These are phyloP conservation scores for Sebastes glaucus DNA, from an alignment of 2,797 vertebrate species.

Conservation along the genomic window DNA sequence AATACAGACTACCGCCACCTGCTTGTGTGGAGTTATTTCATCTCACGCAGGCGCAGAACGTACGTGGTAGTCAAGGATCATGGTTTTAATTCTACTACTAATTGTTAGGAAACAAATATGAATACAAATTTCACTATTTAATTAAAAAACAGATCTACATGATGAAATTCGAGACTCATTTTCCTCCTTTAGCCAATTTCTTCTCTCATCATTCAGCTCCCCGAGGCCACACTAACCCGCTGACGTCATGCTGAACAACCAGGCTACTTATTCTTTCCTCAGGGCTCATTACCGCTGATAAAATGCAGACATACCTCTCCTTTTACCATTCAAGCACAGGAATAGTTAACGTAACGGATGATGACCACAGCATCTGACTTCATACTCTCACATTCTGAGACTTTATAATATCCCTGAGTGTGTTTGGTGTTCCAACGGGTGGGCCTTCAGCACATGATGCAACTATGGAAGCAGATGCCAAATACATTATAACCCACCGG, in stretches of 20 bases:
- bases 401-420: neutral
- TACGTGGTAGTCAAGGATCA: no score
- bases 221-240: neutral
- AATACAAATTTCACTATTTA: neutral
- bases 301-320: constrained; percentile 2
- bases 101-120: neutral
- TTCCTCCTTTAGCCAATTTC: neutral
- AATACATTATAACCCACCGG: constrained; percentile 5
- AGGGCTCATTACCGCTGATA: constrained; percentile 1
- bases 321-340: neutral
- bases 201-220: constrained; percentile 21
- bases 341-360: neutral
- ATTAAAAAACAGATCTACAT: neutral
- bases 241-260: constrained; percentile 32
- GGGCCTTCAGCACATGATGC: neutral
- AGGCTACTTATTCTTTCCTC: neutral
- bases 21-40: no score
- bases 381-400: neutral
- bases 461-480: neutral
- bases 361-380: neutral
- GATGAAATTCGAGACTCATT: neutral
- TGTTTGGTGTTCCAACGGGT: neutral
- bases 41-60: no score
- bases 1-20: no score
- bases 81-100: neutral